Evolutionary conservation across 2,888 invertebrate genomes (phyloP), one percentile per base, ranked within the genome.

Genomic region (Heliconius charithonia): DNA sequence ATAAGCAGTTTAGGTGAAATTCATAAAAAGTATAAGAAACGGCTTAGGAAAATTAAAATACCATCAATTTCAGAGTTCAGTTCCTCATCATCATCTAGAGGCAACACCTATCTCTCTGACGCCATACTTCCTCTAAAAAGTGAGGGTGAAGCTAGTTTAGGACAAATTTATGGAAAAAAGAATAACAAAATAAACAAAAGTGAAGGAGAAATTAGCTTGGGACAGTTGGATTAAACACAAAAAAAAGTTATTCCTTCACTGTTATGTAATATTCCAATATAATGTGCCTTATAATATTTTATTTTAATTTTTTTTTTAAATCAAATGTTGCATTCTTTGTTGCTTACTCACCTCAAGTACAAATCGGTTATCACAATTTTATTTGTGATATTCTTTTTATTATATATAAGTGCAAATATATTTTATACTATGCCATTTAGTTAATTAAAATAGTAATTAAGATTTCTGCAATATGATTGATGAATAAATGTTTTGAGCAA

Each of bases 1-100:
- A 85, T 94, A n/a, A 93, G 93, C 82, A 95, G 95, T 83, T 87
- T 94, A 82, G 95, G 95, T 29, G 93, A 95, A 87, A 85, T 94
- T 3, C 92, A 86, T 80, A 83, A 86, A 27, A 87, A 85, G 79
- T 82, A 90, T n/a, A 91, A 87, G 81, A 88, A 84, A 78, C 89
- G 83, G 75, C 78, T 88, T 22, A 85, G 81, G 19, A 89, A 87
- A 80, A 86, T 80, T 78, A 87, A 85, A 82, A 82, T 88, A 22
- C 80, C 85, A 4, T 85, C 89, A 19, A 82, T 89, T 79, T 91
- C 92, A 2, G 93, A 92, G 72, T 89, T 90, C 19, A 91, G 91
- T 83, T 89, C 88, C 75, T 88, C 90, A 4, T 89, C 91, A 22
- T 84, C 86, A 4, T 89, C 92, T 19, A 88, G 87, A 81, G 86